A percentile compares a stretch with the other conserved stretches of the same genome.
These are phyloP conservation scores for Aleiodes alternator DNA, from an alignment of 2,888 invertebrate genomes.

Conservation along the genomic window DNA sequence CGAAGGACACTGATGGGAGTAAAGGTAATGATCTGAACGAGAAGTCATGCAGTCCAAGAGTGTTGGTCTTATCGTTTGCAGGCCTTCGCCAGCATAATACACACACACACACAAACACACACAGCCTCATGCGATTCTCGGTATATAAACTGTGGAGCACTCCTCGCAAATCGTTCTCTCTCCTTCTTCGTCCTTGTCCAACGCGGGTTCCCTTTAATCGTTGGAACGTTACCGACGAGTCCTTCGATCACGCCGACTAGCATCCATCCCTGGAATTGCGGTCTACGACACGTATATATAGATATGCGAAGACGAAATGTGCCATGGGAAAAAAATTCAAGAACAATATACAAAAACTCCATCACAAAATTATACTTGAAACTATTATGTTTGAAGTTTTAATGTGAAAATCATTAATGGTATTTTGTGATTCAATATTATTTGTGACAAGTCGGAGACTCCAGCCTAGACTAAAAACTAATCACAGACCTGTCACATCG, in stretches of 20 bases:
- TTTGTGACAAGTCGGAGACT: slow-evolving; percentile 4
- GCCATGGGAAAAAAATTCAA: slow-evolving; percentile 5
- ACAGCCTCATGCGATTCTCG: slow-evolving; percentile 5
- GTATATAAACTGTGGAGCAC: slow-evolving; percentile 24
- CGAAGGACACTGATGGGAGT: slow-evolving; percentile 35
- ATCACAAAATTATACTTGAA: neutral
- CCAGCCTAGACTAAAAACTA: slow-evolving; percentile 19
- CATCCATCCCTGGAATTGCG: slow-evolving; percentile 35
- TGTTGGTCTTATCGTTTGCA: slow-evolving; percentile 34
- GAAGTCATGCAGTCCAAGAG: slow-evolving; percentile 31
- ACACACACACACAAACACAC: neutral
- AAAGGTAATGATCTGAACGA: slow-evolving; percentile 34
- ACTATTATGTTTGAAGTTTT: neutral
- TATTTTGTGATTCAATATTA: slow-evolving; percentile 7
- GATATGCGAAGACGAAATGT: neutral
- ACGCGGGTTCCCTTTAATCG: slow-evolving; percentile 29
- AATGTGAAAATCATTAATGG: slow-evolving; percentile 3
- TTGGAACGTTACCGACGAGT: slow-evolving; percentile 42
- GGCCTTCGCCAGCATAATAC: slow-evolving; percentile 17
- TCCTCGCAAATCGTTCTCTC: slow-evolving; percentile 25
- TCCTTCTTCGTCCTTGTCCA: slow-evolving; percentile 27
- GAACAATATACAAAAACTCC: neutral
- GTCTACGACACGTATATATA: slow-evolving; percentile 32
- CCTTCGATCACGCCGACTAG: slow-evolving; percentile 48
- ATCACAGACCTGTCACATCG: slow-evolving; percentile 33